A percentile compares a stretch with the other conserved stretches of the same genome.
Conservation (phyloP, 92 coral and sea anemone genomes). For the Umimayanthus kanabou region DNA sequence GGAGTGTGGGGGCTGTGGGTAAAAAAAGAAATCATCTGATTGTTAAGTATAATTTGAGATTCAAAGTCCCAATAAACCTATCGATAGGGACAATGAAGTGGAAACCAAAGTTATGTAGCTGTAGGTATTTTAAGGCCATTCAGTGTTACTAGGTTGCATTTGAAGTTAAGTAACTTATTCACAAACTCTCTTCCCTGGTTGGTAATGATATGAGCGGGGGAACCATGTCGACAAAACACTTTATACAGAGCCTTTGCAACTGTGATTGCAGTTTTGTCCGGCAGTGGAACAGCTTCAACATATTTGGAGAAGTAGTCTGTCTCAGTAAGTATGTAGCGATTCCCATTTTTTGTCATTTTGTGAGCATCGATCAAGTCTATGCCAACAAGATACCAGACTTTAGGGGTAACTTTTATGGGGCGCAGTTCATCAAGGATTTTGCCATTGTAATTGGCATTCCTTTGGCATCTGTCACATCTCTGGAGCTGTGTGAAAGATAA, state of each 20-base stretch:
- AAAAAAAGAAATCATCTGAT: slow-evolving; percentile 4
- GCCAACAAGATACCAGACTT: slow-evolving; percentile 71
- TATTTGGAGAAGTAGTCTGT: slow-evolving; percentile 44
- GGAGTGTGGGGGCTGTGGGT: neutral
- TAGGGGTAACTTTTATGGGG: slow-evolving; percentile 55
- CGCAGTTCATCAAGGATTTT: slow-evolving; percentile 53
- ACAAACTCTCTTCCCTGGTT: slow-evolving; percentile 51
- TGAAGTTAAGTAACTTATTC: slow-evolving; percentile 40
- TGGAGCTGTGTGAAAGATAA: slow-evolving; percentile 43
- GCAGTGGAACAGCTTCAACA: slow-evolving; percentile 45
- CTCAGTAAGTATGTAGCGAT: slow-evolving; percentile 40
- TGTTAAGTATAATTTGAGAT: slow-evolving; percentile 11
- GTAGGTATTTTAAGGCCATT: slow-evolving; percentile 22
- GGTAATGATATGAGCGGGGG: slow-evolving; percentile 40
- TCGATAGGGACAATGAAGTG: slow-evolving; percentile 20
- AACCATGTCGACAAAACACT: slow-evolving; percentile 33
- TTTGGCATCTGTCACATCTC: slow-evolving; percentile 60
- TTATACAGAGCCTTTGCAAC: slow-evolving; percentile 36
- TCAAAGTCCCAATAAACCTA: neutral
- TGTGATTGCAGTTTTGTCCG: slow-evolving; percentile 28
- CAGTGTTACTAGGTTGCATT: slow-evolving; percentile 29
- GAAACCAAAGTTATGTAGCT: slow-evolving; percentile 21
- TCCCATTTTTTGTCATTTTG: slow-evolving; percentile 57
- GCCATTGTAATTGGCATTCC: slow-evolving; percentile 51
- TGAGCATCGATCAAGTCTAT: slow-evolving; percentile 67